phyloP scores from a whole-genome alignment of 2,797 vertebrate genomes.

The Eurystomus glaucurus region DNA sequence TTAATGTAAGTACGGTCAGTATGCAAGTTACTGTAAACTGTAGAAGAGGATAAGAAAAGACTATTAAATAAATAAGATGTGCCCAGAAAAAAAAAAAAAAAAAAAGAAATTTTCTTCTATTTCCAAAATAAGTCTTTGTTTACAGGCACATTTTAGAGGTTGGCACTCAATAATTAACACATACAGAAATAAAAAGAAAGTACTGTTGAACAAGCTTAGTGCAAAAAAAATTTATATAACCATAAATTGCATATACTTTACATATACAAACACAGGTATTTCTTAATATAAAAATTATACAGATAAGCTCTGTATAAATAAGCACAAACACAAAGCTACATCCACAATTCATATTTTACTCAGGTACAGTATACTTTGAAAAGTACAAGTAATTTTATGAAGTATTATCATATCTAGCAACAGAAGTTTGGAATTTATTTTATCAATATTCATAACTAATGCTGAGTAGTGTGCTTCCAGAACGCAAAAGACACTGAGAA shows the following conservation, averaged over 20 bases:
- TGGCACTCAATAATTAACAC: not conserved
- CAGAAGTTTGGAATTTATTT: not conserved
- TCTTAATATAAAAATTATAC: not conserved
- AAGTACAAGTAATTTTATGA: not conserved
- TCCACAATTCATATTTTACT: not conserved
- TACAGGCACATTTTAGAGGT: not conserved
- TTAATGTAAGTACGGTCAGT: not conserved
- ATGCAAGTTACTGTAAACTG: not conserved
- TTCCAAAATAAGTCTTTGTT: not conserved
- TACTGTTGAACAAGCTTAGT: not conserved
- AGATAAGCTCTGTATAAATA: not conserved
- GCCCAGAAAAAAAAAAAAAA: not conserved
- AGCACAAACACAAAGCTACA: not conserved
- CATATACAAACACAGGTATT: not conserved
- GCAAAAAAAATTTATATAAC: not conserved
- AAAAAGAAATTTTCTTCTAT: not conserved
- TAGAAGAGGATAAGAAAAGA: not conserved
- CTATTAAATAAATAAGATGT: not conserved
- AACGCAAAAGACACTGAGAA: not conserved
- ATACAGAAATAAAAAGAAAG: not conserved
- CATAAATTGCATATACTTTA: not conserved
- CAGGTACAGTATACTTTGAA: not conserved
- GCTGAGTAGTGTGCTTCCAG: not conserved
- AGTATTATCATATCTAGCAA: not conserved
- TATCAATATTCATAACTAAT: not conserved